Percentiles rank a stretch among this genome's conserved stretches.
Evolutionary conservation across 2,113 vertebrate genomes (phyloP).

Genomic region (Phaethon lepturus): DNA sequence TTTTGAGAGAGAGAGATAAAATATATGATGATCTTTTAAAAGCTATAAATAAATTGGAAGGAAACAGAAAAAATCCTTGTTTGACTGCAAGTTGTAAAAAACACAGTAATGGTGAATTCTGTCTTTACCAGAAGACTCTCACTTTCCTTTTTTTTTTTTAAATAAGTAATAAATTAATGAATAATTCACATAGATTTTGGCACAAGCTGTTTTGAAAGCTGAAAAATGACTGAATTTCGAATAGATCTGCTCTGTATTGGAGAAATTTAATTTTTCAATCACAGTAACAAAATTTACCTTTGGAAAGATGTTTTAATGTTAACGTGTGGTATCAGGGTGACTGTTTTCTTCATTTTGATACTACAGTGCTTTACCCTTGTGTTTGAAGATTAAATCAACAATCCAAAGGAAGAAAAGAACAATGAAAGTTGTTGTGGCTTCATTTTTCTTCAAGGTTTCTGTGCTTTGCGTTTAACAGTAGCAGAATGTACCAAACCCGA

Average conservation of each 20-base stretch:
- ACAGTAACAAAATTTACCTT: constrained; percentile 7
- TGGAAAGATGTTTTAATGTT: background rate
- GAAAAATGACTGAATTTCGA: background rate
- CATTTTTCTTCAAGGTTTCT: background rate
- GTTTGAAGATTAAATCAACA: background rate
- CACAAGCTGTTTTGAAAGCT: background rate
- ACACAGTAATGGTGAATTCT: background rate
- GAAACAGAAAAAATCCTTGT: constrained; percentile 15
- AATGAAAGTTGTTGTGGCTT: background rate
- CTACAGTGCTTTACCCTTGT: background rate
- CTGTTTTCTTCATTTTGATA: background rate
- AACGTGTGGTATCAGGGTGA: background rate
- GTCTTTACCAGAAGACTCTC: constrained; percentile 2
- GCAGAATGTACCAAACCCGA: constrained; percentile 31
- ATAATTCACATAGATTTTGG: background rate
- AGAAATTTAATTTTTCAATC: background rate
- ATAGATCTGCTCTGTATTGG: rapidly evolving
- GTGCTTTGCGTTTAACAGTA: background rate
- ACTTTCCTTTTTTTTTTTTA: background rate
- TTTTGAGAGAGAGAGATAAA: background rate
- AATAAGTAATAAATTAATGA: background rate
- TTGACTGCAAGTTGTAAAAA: constrained; percentile 21
- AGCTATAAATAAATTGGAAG: background rate
- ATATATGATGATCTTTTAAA: background rate
- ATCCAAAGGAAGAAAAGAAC: background rate